Evolutionary conservation across 2,113 vertebrate species (phyloP).

Genomic region (Nibea coibor): DNA sequence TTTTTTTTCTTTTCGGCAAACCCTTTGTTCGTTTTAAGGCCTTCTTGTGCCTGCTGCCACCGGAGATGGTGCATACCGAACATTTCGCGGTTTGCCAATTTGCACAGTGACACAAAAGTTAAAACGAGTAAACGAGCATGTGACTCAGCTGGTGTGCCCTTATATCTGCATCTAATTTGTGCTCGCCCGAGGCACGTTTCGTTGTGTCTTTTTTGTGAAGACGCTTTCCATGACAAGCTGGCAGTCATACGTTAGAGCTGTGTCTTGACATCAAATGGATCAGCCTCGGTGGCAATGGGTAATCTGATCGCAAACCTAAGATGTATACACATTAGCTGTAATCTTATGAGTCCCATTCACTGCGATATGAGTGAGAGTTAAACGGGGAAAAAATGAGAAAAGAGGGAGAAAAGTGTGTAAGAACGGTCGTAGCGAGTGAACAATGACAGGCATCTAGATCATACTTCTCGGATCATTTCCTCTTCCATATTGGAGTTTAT

Average conservation of each 20-base stretch:
- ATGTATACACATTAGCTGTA: constrained; percentile 45
- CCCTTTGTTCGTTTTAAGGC: constrained; percentile 57
- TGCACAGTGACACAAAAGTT: constrained; percentile 30
- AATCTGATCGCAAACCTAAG: constrained; percentile 43
- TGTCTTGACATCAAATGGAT: constrained; percentile 36
- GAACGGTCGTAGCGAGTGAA: constrained; percentile 45
- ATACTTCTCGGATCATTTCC: constrained; percentile 69
- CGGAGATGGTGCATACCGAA: constrained; percentile 35
- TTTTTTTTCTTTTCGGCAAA: not conserved
- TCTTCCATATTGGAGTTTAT: constrained; percentile 67
- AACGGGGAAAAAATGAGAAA: constrained; percentile 44
- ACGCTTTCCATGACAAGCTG: constrained; percentile 31
- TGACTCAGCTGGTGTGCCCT: constrained; percentile 3
- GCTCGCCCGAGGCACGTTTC: constrained; percentile 23
- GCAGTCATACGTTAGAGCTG: constrained; percentile 14
- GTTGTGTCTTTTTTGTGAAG: constrained; percentile 21
- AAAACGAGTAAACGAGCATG: constrained; percentile 25
- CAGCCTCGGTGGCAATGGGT: constrained; percentile 28
- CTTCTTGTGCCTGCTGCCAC: constrained; percentile 53
- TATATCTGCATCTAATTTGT: constrained; percentile 56
- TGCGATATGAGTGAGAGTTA: constrained; percentile 35
- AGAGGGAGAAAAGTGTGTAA: constrained; percentile 36
- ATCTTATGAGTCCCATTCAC: constrained; percentile 38
- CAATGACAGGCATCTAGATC: constrained; percentile 73
- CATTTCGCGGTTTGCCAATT: constrained; percentile 53